Evolutionary conservation across 1,140 invertebrate species (phyloP).

Genomic region (Dinothrombium tinctorium): DNA sequence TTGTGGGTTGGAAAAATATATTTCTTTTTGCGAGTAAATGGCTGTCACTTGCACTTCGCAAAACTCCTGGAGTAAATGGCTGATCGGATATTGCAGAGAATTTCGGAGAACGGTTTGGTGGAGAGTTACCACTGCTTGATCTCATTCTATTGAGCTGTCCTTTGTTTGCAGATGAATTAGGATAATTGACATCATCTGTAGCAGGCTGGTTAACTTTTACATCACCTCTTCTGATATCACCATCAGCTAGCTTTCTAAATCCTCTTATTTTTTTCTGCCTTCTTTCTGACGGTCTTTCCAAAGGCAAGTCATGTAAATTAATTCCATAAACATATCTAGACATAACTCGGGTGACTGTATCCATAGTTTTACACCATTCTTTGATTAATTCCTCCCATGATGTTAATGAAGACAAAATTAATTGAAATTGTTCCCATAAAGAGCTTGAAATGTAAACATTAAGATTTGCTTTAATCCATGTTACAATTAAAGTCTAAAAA

Average conservation of each 20-base stretch:
- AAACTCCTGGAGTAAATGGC: neutral
- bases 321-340: constrained; percentile 77
- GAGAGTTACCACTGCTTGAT: neutral
- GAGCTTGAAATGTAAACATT: constrained; percentile 66
- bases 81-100: no score
- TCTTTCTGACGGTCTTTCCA: constrained; percentile 49
- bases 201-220: no score
- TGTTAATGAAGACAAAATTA: constrained; percentile 60
- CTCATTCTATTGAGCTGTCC: no score
- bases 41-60: neutral
- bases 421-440: constrained; percentile 82
- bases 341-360: constrained; percentile 71
- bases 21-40: no score
- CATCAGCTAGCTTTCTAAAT: no score
- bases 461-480: constrained; percentile 91
- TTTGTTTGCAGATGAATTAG: no score
- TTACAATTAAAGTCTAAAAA: constrained; percentile 80
- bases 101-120: no score
- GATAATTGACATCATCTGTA: no score
- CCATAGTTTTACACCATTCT: constrained; percentile 94
- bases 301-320: constrained; percentile 63
- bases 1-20: no score
- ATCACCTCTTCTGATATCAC: no score
- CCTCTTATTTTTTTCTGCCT: neutral
- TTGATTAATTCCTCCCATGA: constrained; percentile 83